These are phyloP conservation scores for Choloepus hoffmanni DNA, from an alignment of 2,113 vertebrate species.

Conservation along the genomic window DNA sequence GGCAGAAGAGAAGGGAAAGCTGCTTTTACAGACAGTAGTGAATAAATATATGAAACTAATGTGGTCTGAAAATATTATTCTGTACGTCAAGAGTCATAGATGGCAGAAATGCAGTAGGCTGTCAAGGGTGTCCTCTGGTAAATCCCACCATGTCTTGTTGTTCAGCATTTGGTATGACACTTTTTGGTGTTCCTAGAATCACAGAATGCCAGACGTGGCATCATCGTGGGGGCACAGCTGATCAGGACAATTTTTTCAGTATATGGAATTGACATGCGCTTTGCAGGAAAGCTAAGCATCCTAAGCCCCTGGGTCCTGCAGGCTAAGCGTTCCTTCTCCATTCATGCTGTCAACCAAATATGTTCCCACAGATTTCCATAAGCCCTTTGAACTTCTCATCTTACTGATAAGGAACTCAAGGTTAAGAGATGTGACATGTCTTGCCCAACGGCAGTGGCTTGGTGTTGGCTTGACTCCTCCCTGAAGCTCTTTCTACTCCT, in stretches of 20 bases:
- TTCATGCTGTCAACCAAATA: neutral
- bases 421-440: neutral
- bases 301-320: neutral
- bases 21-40: neutral
- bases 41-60: neutral
- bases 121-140: neutral
- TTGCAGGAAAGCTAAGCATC: neutral
- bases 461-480: neutral
- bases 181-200: neutral
- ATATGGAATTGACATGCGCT: accelerated
- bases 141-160: neutral
- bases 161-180: neutral
- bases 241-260: neutral
- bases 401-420: neutral
- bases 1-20: neutral
- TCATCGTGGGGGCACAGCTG: no score
- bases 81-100: neutral
- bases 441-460: neutral
- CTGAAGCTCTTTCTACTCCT: neutral
- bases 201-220: no score
- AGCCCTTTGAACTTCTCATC: neutral
- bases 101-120: neutral
- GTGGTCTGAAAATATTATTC: neutral
- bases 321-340: neutral
- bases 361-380: neutral